phyloP scores from a whole-genome alignment of 2,797 vertebrate genomes.

The Gambusia yucatana region DNA sequence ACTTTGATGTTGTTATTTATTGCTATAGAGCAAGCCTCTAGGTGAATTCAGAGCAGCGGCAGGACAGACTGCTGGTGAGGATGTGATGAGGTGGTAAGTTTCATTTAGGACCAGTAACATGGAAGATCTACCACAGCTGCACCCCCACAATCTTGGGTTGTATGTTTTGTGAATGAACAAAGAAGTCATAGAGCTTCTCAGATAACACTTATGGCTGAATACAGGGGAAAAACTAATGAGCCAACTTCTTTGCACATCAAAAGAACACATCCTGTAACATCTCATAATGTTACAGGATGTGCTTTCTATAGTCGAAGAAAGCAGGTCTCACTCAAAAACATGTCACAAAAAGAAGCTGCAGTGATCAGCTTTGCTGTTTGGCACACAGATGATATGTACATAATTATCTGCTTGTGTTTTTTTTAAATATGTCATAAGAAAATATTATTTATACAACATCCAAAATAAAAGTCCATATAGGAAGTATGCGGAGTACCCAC shows the following conservation, averaged over 20 bases:
- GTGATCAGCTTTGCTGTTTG: slow-evolving; percentile 57
- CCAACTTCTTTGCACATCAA: background rate
- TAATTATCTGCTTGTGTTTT: slow-evolving; percentile 19
- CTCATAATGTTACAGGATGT: slow-evolving; percentile 7
- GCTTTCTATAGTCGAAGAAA: background rate
- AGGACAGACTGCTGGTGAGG: background rate
- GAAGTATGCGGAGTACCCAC: slow-evolving; percentile 20
- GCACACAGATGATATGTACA: slow-evolving; percentile 67
- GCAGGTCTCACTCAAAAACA: background rate
- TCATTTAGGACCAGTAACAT: background rate
- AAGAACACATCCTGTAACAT: background rate
- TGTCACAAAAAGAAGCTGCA: slow-evolving; percentile 29
- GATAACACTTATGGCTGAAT: background rate
- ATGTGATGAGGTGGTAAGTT: background rate
- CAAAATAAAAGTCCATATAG: slow-evolving; percentile 32
- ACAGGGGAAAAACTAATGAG: background rate
- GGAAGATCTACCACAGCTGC: background rate
- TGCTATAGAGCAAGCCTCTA: background rate
- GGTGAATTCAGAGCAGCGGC: background rate
- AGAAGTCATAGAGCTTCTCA: background rate
- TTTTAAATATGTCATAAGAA: slow-evolving; percentile 59
- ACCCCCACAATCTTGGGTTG: background rate
- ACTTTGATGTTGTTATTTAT: background rate
- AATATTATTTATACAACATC: slow-evolving; percentile 62
- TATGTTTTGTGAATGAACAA: background rate